Evolutionary conservation across 2,113 vertebrate species (phyloP), one percentile per base, ranked within the genome.

Genomic region (Lontra canadensis): DNA sequence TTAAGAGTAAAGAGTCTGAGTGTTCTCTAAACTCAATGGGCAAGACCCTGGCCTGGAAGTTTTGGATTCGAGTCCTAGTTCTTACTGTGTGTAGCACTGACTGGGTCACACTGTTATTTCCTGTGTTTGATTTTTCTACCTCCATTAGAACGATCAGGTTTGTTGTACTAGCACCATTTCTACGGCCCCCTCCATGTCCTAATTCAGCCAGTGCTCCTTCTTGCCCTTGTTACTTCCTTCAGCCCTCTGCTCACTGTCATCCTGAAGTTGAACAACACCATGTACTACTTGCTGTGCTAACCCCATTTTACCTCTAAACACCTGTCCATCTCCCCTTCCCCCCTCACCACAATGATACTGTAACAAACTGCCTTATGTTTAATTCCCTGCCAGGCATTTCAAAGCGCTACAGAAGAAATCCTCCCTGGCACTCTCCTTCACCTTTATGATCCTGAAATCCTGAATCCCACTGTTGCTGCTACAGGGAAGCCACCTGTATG

Each of bases 341-440:
- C 6, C 63, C 26, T 36, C 39, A 73, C 67, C 82, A 85, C 31
- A 63, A 14, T 14, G 31, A 63, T n/a, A 84, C 57, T 42, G 14
- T 52, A 88, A 59, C 94, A 73, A 76, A 88, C 12, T 23, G 79
- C 31, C 34, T 92, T 34, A 3, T 39, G 59, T 52, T 49, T 88
- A 67, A 18, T 69, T 84, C 85, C 92, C 59, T 67, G 69, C 88
- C 69, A 47, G 52, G 80, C 84, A 74, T 55, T 94, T 96, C 52
- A 42, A 86, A 74, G 31, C 87, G 57, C 92, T 79, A 78, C 11
- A 59, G 44, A 63, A 74, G 44, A 94, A 95, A 94, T 36, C 93
- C 61, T 95, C 79, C 57, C n/a, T 11, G 23, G 8, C 44, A 10
- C 31, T 67, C 57, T 67, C 59, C 34, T 31, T 36, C 11, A 20